phyloP scores from a whole-genome alignment of 2,888 invertebrate genomes.

The Thereva nobilitata region DNA sequence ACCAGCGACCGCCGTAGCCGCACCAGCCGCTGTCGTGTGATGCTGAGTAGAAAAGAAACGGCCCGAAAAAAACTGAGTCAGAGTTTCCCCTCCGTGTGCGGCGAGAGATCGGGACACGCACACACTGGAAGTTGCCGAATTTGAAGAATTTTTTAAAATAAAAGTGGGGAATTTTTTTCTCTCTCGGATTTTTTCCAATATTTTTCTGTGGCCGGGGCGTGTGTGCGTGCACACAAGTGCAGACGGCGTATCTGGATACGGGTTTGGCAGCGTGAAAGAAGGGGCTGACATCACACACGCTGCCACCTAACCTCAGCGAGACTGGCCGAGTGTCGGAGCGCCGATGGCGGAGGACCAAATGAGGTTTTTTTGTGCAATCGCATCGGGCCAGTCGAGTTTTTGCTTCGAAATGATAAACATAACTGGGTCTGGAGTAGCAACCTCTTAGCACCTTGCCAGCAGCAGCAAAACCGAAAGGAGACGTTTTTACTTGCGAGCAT shows the following conservation, averaged over 20 bases:
- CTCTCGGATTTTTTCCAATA: not conserved
- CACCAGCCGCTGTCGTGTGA: too few species aligned
- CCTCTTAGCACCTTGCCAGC: not conserved
- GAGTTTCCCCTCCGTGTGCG: too few species aligned
- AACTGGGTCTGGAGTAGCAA: slow-evolving; percentile 38
- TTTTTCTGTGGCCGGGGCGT: not conserved
- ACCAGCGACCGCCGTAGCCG: too few species aligned
- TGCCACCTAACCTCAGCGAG: too few species aligned
- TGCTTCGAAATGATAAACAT: slow-evolving; percentile 54
- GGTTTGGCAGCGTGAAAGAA: not conserved
- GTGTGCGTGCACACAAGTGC: not conserved
- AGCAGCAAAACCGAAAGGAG: slow-evolving; percentile 7
- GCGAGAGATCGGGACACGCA: too few species aligned
- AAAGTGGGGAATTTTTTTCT: too few species aligned
- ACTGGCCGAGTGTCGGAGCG: not conserved
- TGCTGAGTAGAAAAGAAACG: too few species aligned
- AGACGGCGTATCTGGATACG: not conserved
- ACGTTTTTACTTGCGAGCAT: too few species aligned
- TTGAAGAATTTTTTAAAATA: too few species aligned
- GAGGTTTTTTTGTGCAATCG: slow-evolving; percentile 51
- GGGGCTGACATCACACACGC: not conserved
- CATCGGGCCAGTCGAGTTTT: slow-evolving; percentile 56
- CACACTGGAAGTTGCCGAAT: too few species aligned
- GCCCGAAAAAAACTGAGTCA: too few species aligned
- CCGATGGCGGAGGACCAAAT: slow-evolving; percentile 24